Base-by-base conservation (phyloP, 2,888 invertebrate genomes). In the Eilema sororculum region DNA sequence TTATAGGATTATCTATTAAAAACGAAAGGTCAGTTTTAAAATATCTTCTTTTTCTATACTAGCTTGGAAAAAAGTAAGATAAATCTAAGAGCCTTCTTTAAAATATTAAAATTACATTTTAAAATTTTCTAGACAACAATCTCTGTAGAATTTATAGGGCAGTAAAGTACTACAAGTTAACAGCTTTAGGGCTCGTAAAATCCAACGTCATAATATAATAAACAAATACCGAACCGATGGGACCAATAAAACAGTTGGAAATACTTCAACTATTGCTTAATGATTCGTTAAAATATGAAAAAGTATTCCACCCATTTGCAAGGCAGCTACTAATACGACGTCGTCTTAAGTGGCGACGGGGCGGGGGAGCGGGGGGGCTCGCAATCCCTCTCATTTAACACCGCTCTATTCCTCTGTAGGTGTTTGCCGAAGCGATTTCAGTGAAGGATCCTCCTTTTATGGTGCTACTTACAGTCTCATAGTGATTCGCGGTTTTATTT, bases 401-500 rank as follows among this genome's bases (percentile, higher is more conserved):
- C 92, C 90, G 92, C 92, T 94, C 89, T 92, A 90, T 90, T 92
- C 88, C 91, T 92, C 93, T 93, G 94, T 92, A 95, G 95, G 93
- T 95, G 94, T 95, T 95, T 95, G 94, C 94, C 92, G 93, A 94
- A 95, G 93, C 95, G 95, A 95, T 95, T 93, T 86, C 88, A 88
- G 86, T 88, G 85, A 87, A 90, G 89, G 91, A 94, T 94, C 92
- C 90, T 90, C 89, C 95, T 91, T 95, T 95, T 94, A 95, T 94
- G 92, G 93, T 90, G 81, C 89, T 91, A 93, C 93, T 95, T 93
- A 94, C 90, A 89, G 90, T 89, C 93, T 94, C 94, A 94, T 94
- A 95, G 95, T 95, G 95, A 95, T 93, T 93, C 93, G 95, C 93
- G 93, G 93, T 95, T 95, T 95, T 95, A 95, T 95, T 94, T 95